phyloP scores from a whole-genome alignment of 2,888 invertebrate genomes.

The Eilema sororculum region DNA sequence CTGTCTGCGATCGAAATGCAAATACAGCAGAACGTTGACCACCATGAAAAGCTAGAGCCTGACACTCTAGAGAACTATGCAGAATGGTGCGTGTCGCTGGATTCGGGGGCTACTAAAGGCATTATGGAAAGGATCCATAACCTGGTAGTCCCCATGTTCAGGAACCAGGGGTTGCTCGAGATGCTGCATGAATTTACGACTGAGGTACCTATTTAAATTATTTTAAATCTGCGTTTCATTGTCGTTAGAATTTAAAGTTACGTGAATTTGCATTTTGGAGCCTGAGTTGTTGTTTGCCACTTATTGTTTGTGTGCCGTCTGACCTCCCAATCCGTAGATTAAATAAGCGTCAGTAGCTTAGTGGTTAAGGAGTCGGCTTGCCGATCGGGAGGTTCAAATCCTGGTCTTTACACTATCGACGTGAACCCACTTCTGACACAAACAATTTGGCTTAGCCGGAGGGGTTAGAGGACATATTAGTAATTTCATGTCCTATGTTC shows the following conservation, averaged over 20 bases:
- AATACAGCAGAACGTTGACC: constrained; percentile 23
- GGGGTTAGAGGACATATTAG: too few species aligned
- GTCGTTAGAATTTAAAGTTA: too few species aligned
- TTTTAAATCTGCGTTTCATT: neutral
- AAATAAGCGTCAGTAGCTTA: too few species aligned
- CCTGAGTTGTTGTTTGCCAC: too few species aligned
- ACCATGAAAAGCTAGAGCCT: constrained; percentile 12
- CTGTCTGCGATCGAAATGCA: constrained; percentile 33
- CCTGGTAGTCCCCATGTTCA: constrained; percentile 39
- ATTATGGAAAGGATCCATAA: constrained; percentile 35
- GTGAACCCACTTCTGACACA: too few species aligned
- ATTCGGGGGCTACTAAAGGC: constrained; percentile 33
- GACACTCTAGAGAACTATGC: constrained; percentile 29
- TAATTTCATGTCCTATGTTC: too few species aligned
- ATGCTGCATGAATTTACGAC: constrained; percentile 16
- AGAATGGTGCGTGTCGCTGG: constrained; percentile 42
- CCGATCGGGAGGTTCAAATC: too few species aligned
- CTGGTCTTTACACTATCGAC: too few species aligned
- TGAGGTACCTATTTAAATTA: constrained; percentile 13
- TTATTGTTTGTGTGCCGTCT: too few species aligned
- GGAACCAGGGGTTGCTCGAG: constrained; percentile 34
- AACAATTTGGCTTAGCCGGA: too few species aligned
- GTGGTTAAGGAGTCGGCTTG: too few species aligned
- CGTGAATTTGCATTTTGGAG: neutral
- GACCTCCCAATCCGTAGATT: too few species aligned